Evolutionary conservation across 2,797 vertebrate species (phyloP).

Genomic region (Masticophis lateralis): DNA sequence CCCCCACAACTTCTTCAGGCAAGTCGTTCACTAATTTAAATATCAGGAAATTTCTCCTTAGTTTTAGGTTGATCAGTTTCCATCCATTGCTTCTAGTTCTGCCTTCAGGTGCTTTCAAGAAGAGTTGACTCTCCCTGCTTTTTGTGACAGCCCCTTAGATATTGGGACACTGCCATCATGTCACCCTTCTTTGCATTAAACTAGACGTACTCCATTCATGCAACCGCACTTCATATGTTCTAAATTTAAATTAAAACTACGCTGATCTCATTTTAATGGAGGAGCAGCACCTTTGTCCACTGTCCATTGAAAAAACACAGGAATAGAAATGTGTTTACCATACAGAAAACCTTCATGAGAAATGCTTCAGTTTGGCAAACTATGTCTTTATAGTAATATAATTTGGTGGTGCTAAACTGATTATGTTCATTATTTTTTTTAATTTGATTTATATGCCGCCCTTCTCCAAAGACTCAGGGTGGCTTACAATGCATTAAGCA

Average conservation of each 20-base stretch:
- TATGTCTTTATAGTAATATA: neutral
- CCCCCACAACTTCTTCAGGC: neutral
- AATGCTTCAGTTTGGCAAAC: neutral
- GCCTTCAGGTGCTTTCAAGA: neutral
- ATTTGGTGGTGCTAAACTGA: neutral
- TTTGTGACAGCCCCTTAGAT: neutral
- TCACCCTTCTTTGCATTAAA: neutral
- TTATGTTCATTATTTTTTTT: neutral
- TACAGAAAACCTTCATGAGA: neutral
- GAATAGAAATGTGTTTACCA: neutral
- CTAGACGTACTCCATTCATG: neutral
- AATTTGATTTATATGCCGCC: too few relatives aligned
- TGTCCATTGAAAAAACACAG: neutral
- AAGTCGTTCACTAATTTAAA: neutral
- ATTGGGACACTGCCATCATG: neutral
- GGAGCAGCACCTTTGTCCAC: neutral
- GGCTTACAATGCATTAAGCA: too few relatives aligned
- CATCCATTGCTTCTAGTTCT: neutral
- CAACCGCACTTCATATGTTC: neutral
- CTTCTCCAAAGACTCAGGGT: too few relatives aligned
- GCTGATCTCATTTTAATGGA: neutral
- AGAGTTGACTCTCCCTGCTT: neutral
- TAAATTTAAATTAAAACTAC: neutral
- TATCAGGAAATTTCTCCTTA: neutral
- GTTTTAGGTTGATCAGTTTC: neutral